Evolutionary conservation across 2,113 vertebrate species (phyloP).

Genomic region (Lophotis ruficrista): DNA sequence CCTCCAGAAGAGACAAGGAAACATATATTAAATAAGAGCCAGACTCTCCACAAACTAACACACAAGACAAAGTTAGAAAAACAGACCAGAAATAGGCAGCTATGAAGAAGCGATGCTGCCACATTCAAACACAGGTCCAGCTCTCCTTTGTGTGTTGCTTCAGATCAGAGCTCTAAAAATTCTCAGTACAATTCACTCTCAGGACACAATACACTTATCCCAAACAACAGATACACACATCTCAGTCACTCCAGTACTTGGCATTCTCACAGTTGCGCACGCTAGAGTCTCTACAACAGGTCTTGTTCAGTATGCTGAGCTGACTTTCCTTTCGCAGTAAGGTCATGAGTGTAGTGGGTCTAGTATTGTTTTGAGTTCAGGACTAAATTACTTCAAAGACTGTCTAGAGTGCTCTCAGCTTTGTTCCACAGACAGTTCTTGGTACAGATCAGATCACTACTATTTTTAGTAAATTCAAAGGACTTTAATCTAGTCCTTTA

Average conservation of each 20-base stretch:
- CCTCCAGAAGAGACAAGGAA: slow-evolving; percentile 42
- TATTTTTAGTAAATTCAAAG: slow-evolving; percentile 32
- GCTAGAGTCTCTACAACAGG: not conserved
- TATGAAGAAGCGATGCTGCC: slow-evolving; percentile 16
- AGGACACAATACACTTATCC: slow-evolving; percentile 1
- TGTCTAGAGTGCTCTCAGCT: slow-evolving; percentile 2
- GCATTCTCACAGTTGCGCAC: not conserved
- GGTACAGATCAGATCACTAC: slow-evolving; percentile 29
- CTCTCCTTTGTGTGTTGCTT: not conserved
- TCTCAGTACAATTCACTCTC: not conserved
- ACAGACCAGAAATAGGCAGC: slow-evolving; percentile 24
- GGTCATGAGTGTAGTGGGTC: slow-evolving; percentile 21
- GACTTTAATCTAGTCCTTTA: slow-evolving; percentile 1
- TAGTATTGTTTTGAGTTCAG: slow-evolving; percentile 24
- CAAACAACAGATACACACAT: slow-evolving; percentile 23
- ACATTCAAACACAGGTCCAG: slow-evolving; percentile 37
- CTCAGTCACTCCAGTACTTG: not conserved
- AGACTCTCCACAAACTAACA: slow-evolving; percentile 41
- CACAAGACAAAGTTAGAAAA: slow-evolving; percentile 57
- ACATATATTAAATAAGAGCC: slow-evolving; percentile 1
- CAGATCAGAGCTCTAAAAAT: slow-evolving; percentile 17
- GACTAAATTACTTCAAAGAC: slow-evolving; percentile 48
- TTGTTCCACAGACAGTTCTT: slow-evolving; percentile 39
- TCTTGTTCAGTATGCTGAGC: not conserved
- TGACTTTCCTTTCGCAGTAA: slow-evolving; percentile 63